Evolutionary conservation across 2,113 vertebrate genomes (phyloP), one percentile per base, ranked within the genome.

Genomic region (Chrysemys picta): DNA sequence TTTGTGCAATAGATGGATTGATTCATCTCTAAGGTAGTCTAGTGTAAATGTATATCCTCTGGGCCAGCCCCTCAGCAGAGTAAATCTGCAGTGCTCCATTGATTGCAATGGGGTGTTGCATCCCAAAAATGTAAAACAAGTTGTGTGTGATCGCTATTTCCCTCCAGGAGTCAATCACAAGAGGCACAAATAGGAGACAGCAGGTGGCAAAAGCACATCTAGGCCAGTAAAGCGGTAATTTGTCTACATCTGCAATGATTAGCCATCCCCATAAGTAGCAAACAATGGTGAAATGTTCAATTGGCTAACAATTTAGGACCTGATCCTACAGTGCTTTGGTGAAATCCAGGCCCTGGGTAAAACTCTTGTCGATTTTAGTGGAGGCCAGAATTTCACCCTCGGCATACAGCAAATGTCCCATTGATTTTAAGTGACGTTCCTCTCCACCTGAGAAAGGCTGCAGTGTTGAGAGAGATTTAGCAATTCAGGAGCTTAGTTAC

Each of bases 11-110:
- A n/a, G 78, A 11, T 89, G 31, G 3, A 85, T 35, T 85, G 16
- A 0, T n/a, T 85, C n/a, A 1, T 0, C 0, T n/a, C 57, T 53
- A 6, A 2, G 11, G 1, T 5, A 1, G 9, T 11, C 79, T 78
- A 25, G 29, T 42, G 49, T 29, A 21, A 8, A 16, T 1, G 42
- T 29, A 14, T 14, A 47, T 47, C 42, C 42, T 65, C 54, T 12
- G 3, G 42, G 24, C 24, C 1, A 1, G 49, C 47, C 19, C n/a
- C 69, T 72, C 57, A 0, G 38, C 72, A 27, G 72, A 27, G 38
- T 76, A 45, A 78, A 47, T 42, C 42, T 47, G 24, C 12, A 29
- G 38, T 13, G 42, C 42, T 47, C 42, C 38, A 27, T 29, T 78
- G 75, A 0, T 38, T 14, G 38, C 89, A 27, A 5, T 0, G 2